phyloP scores from a whole-genome alignment of 2,113 vertebrate species.

The Epinephelus cyanopodus region DNA sequence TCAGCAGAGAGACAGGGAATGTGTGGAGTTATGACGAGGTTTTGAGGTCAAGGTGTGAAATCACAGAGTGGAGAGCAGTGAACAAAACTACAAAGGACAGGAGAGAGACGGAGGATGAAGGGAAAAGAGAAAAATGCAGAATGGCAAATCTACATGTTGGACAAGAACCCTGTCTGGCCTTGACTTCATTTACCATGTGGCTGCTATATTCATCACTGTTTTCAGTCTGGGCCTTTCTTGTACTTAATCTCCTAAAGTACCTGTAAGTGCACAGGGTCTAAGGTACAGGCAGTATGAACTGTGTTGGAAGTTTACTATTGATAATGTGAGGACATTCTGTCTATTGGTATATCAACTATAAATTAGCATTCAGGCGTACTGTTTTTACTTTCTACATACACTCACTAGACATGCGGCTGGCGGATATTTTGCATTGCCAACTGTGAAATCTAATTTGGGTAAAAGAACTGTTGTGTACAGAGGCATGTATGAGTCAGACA shows the following conservation, averaged over 20 bases:
- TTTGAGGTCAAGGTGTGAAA: conserved; percentile 13
- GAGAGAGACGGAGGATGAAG: not conserved
- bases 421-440: too few species aligned
- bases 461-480: too few species aligned
- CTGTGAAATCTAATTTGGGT: too few species aligned
- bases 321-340: too few species aligned
- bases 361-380: not conserved
- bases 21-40: not conserved
- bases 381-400: not conserved
- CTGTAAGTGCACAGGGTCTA: not conserved
- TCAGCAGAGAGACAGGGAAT: conserved; percentile 12
- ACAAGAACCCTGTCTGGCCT: not conserved
- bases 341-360: not conserved
- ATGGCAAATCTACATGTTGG: not conserved
- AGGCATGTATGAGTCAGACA: too few species aligned
- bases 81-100: conserved; percentile 4
- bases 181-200: not conserved
- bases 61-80: not conserved
- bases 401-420: too few species aligned
- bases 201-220: not conserved
- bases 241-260: not conserved
- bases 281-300: not conserved
- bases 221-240: not conserved
- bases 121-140: not conserved
- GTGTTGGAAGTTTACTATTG: not conserved